Base-by-base conservation (phyloP, 2,888 invertebrate species). In the Cosmopolites sordidus region DNA sequence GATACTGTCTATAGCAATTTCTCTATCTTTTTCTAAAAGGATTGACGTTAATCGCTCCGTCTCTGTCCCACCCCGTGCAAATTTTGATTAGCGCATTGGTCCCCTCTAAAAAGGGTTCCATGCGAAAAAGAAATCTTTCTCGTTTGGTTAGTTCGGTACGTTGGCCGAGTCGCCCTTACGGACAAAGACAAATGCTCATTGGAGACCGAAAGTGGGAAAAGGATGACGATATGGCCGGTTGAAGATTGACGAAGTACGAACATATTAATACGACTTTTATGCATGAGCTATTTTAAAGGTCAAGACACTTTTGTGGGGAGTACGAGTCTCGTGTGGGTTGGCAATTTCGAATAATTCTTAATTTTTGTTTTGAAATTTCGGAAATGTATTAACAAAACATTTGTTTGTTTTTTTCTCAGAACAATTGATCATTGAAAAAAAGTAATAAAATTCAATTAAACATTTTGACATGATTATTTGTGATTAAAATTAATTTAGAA, bases 101-200 rank as follows among this genome's bases (percentile, higher is more conserved):
- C 56, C 56, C 56, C 56, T 56, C 52, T 56, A 46, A 56, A 52
- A 56, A 56, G 56, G 56, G 56, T 56, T 56, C 52, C 52, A 45
- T 52, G 56, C 52, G 52, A 56, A 56, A 33, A 33, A 51, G 51
- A 56, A 54, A 52, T 52, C 42, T 56, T 51, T 39, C 48, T 53
- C 22, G 48, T 56, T 56, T 37, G 29, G 33, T 33, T 30, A 15
- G 37, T 33, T 51, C 56, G 42, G 22, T 56, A 51, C 38, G 15
- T 9, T 22, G 22, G 4, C 33, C 33, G 33, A n/a, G 33, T 33
- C n/a, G 33, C 33, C 33, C 33, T 33, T 33, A 4, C n/a, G 12
- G 33, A 38, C 14, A 16, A 37, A 48, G 41, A 42, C 12, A 22
- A 22, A 33, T 6, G 33, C 33, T 4, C 12, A 33, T 33, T 11